A percentile compares a stretch with the other conserved stretches of the same genome.
Evolutionary conservation across 2,888 invertebrate genomes (phyloP).

Genomic region (Diplazon laetatorius): DNA sequence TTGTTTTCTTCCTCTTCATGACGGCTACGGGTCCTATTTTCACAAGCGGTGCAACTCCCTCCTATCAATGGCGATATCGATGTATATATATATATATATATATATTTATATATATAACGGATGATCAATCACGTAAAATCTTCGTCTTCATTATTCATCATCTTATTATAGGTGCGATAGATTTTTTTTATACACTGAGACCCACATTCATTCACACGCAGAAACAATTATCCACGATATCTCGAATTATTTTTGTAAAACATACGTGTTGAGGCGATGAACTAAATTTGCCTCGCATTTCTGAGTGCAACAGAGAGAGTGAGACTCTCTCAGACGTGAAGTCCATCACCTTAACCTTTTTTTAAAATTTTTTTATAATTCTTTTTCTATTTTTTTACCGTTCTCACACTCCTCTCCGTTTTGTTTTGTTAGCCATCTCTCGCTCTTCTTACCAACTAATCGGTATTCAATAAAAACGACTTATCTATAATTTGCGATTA

Average conservation of each 20-base stretch:
- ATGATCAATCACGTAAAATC: conserved; percentile 32
- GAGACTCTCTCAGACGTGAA: too few relatives aligned
- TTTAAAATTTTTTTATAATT: conserved; percentile 27
- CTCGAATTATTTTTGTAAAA: conserved; percentile 11
- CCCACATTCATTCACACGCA: conserved; percentile 44
- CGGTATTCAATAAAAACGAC: conserved; percentile 71
- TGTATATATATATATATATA: too few relatives aligned
- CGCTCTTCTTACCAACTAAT: conserved; percentile 22
- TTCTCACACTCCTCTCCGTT: background rate
- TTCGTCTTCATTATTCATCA: conserved; percentile 15
- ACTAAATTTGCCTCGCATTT: too few relatives aligned
- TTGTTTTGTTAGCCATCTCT: conserved; percentile 28
- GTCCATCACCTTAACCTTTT: too few relatives aligned
- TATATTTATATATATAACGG: too few relatives aligned
- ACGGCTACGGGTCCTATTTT: conserved; percentile 47
- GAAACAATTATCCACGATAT: conserved; percentile 48
- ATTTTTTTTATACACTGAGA: conserved; percentile 63
- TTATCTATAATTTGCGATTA: conserved; percentile 66
- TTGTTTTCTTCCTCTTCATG: conserved; percentile 10
- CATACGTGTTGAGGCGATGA: too few relatives aligned
- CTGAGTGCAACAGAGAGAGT: too few relatives aligned
- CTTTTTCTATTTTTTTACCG: conserved; percentile 27
- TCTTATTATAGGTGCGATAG: conserved; percentile 43
- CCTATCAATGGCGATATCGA: conserved; percentile 47
- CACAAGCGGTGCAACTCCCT: conserved; percentile 58